Percentiles rank a stretch among this genome's conserved stretches.
Conservation (phyloP, 2,797 vertebrate species). For the Chanos chanos region DNA sequence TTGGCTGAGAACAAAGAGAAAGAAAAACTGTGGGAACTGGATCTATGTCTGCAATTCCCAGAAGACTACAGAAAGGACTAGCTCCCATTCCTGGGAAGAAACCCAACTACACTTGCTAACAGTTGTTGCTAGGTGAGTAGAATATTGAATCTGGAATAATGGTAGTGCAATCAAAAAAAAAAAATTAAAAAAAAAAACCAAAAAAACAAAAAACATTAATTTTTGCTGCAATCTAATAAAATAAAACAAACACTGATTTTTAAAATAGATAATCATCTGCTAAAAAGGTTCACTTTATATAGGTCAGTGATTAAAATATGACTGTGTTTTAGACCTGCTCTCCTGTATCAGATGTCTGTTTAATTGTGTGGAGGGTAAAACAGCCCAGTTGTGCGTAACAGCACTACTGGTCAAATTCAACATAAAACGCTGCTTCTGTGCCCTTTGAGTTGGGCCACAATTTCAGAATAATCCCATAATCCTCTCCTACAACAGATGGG, state of each 20-base stretch:
- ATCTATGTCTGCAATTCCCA: slow-evolving; percentile 17
- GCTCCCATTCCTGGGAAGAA: neutral
- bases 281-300: neutral
- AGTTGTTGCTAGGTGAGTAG: too few species aligned
- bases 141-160: too few species aligned
- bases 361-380: too few species aligned
- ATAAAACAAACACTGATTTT: too few species aligned
- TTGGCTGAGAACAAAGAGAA: slow-evolving; percentile 54
- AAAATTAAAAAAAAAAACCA: too few species aligned
- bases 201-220: too few species aligned
- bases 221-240: too few species aligned
- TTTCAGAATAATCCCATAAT: slow-evolving; percentile 32
- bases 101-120: neutral
- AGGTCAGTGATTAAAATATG: neutral
- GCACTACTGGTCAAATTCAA: neutral
- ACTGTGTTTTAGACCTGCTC: too few species aligned
- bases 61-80: slow-evolving; percentile 14
- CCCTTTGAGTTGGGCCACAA: neutral
- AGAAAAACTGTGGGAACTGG: slow-evolving; percentile 4
- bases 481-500: slow-evolving; percentile 17
- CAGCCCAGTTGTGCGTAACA: too few species aligned
- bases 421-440: neutral
- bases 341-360: too few species aligned
- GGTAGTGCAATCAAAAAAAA: too few species aligned
- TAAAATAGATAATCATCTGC: too few species aligned